phyloP scores from a whole-genome alignment of 2,113 vertebrate genomes.

The Caranx ignobilis region DNA sequence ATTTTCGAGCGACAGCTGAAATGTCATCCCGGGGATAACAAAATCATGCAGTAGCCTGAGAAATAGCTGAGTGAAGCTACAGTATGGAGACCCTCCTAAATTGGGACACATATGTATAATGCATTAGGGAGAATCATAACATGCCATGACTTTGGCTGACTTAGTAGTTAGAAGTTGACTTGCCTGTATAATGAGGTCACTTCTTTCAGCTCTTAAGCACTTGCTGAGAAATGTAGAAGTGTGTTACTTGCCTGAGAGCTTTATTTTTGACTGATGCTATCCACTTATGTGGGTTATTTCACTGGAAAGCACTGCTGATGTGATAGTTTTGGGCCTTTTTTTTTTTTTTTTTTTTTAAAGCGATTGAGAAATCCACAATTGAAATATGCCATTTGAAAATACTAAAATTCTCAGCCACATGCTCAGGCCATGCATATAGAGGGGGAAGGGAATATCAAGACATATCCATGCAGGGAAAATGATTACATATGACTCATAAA shows the following conservation, averaged over 20 bases:
- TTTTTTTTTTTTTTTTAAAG: conserved; percentile 10
- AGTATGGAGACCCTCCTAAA: conserved; percentile 41
- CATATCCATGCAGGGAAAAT: conserved; percentile 36
- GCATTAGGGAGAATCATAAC: conserved; percentile 68
- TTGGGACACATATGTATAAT: conserved; percentile 74
- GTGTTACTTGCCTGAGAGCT: conserved; percentile 22
- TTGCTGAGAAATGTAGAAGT: conserved; percentile 34
- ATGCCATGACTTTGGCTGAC: conserved; percentile 68
- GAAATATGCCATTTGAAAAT: conserved; percentile 17
- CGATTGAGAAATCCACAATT: conserved; percentile 27
- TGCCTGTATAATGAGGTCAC: conserved; percentile 70
- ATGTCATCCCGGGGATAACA: conserved; percentile 33
- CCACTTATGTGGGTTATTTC: conserved; percentile 42
- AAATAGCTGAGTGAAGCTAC: conserved; percentile 54
- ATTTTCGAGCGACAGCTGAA: conserved; percentile 55
- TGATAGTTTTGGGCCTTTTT: conserved; percentile 18
- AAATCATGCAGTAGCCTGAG: conserved; percentile 30
- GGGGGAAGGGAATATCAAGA: not conserved
- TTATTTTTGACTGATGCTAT: conserved; percentile 44
- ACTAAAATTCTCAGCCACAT: not conserved
- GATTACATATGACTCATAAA: conserved; percentile 13
- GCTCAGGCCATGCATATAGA: not conserved
- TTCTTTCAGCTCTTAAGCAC: conserved; percentile 54
- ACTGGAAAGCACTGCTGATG: conserved; percentile 24
- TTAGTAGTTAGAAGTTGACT: conserved; percentile 60